Base-by-base conservation (phyloP, 2,113 vertebrate species). In the Sander lucioperca region DNA sequence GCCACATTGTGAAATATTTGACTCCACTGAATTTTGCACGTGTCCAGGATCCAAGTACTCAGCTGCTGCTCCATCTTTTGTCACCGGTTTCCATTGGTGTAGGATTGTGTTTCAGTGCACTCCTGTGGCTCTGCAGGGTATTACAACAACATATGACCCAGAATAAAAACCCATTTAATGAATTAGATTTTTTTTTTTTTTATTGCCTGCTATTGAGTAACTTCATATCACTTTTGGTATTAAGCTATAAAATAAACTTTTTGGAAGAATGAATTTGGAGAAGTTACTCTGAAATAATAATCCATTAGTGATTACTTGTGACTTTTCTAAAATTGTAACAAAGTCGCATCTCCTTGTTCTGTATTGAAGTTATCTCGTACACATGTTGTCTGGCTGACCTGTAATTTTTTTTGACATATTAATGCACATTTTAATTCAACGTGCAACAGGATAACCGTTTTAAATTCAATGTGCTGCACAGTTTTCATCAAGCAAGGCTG, bases 41-140 rank as follows among this genome's bases (percentile, higher is more conserved):
- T 18, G 10, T 50, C 18, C 21, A 54, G 16, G 48, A 47, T 53
- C 53, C 5, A 9, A 30, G 23, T n/a, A 12, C 30, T n/a, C 25
- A 15, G 25, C 66, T 64, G 45, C 51, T 47, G 18, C 51, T 56
- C 64, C 6, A 0, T 33, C 63, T 25, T 36, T 63, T 43, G 9
- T 14, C 33, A 3, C 6, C 2, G 51, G 10, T 5, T 47, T 47
- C 11, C 25, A 2, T 3, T 13, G 3, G 23, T 4, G 4, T 43
- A 6, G 1, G 3, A 33, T 58, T 61, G 19, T 21, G 15, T 47
- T 6, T 53, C n/a, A 48, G 62, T 58, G 80, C 47, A 0, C 68
- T 77, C 86, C 43, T 47, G 75, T 86, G 85, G 84, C 45, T 23
- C 2, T 43, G 13, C 19, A 1, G 5, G 30, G 69, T 50, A 79